Conservation (phyloP, 2,113 vertebrate species). For the Chloropsis hardwickii region DNA sequence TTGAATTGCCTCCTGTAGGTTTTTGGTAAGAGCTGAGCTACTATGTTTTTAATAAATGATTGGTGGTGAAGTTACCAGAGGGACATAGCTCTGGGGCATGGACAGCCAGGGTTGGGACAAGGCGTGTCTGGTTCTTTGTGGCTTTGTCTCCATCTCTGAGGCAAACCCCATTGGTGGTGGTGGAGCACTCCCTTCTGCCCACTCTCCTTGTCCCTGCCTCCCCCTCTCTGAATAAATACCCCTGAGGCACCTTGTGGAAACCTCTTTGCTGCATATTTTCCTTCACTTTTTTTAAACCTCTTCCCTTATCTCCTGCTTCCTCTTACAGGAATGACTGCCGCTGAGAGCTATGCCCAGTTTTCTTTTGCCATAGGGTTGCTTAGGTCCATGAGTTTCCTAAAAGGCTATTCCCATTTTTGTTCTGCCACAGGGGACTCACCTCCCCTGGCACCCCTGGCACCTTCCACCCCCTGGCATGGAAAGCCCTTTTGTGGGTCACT, state of each 20-base stretch:
- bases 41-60: background rate
- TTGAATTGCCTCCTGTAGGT: background rate
- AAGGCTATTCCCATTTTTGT: background rate
- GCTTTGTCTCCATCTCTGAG: background rate
- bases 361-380: background rate
- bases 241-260: constrained; percentile 13
- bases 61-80: background rate
- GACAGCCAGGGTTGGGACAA: background rate
- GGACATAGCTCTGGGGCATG: background rate
- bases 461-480: background rate
- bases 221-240: constrained; percentile 15
- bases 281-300: background rate
- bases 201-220: background rate
- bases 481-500: background rate
- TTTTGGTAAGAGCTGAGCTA: background rate
- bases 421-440: background rate
- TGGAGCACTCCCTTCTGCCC: background rate
- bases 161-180: background rate
- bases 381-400: background rate
- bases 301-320: constrained; percentile 18
- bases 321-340: background rate
- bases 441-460: too few relatives aligned
- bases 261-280: constrained; percentile 11
- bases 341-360: background rate
- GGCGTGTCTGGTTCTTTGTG: background rate